Evolutionary conservation across 2,888 invertebrate species (phyloP).

Genomic region (Calephelis perditalis): DNA sequence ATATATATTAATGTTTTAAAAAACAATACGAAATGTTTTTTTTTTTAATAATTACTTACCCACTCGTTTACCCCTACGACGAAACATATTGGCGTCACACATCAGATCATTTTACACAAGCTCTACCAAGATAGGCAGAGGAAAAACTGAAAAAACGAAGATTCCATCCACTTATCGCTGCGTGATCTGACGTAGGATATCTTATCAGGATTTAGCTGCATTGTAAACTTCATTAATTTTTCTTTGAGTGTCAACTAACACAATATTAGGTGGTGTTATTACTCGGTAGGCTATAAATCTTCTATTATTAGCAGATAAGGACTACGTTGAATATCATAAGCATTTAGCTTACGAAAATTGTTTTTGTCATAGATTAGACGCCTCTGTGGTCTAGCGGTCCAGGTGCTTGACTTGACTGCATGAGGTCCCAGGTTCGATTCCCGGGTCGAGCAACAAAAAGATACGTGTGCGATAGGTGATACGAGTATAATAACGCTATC

Average conservation of each 20-base stretch:
- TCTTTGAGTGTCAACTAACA: slow-evolving; percentile 15
- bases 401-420: not conserved
- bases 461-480: too few species aligned
- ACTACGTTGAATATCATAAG: slow-evolving; percentile 3
- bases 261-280: slow-evolving; percentile 7
- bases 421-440: not conserved
- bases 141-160: slow-evolving; percentile 44
- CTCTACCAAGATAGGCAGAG: slow-evolving; percentile 14
- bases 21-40: too few species aligned
- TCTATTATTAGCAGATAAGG: slow-evolving; percentile 10
- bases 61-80: slow-evolving; percentile 41
- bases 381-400: too few species aligned
- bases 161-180: slow-evolving; percentile 41
- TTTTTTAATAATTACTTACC: slow-evolving; percentile 43
- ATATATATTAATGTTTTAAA: too few species aligned
- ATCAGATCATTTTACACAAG: slow-evolving; percentile 40
- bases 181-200: slow-evolving; percentile 51
- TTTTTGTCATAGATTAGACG: not conserved
- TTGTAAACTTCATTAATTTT: slow-evolving; percentile 33
- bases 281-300: not conserved
- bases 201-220: slow-evolving; percentile 34
- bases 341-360: not conserved
- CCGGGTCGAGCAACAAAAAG: too few species aligned
- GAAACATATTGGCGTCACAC: slow-evolving; percentile 39
- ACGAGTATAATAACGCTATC: too few species aligned